Conservation (phyloP, 2,888 invertebrate genomes). For the Deilephila porcellus region DNA sequence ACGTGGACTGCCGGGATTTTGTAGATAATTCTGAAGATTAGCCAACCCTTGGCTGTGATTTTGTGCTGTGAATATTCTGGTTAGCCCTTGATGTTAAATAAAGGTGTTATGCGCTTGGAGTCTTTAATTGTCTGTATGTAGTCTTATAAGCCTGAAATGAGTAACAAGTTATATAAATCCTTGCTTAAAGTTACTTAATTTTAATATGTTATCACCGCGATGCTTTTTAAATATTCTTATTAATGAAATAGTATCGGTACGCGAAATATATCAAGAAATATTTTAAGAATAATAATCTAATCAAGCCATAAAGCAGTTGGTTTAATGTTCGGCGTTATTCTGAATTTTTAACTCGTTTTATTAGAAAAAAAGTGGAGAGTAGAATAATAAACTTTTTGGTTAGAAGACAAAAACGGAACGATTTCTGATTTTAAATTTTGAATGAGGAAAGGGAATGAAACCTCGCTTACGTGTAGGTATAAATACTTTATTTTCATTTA, state of each 20-base stretch:
- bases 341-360: background rate
- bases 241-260: too few relatives aligned
- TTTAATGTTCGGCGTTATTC: too few relatives aligned
- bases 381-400: background rate
- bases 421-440: background rate
- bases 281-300: too few relatives aligned
- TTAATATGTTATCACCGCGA: too few relatives aligned
- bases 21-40: background rate
- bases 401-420: background rate
- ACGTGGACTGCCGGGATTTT: constrained; percentile 2
- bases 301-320: too few relatives aligned
- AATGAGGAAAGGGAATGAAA: background rate
- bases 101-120: too few relatives aligned
- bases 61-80: background rate
- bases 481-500: background rate
- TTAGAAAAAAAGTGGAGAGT: background rate
- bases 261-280: too few relatives aligned
- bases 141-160: too few relatives aligned
- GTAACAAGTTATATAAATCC: background rate
- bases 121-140: too few relatives aligned
- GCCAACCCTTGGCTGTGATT: background rate
- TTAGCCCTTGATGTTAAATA: background rate
- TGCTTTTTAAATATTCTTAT: too few relatives aligned
- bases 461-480: background rate
- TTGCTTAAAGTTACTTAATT: too few relatives aligned